Percentiles rank a stretch among this genome's conserved stretches.
phyloP scores from a whole-genome alignment of 2,888 invertebrate species.

The Sphaeridia pumilis region DNA sequence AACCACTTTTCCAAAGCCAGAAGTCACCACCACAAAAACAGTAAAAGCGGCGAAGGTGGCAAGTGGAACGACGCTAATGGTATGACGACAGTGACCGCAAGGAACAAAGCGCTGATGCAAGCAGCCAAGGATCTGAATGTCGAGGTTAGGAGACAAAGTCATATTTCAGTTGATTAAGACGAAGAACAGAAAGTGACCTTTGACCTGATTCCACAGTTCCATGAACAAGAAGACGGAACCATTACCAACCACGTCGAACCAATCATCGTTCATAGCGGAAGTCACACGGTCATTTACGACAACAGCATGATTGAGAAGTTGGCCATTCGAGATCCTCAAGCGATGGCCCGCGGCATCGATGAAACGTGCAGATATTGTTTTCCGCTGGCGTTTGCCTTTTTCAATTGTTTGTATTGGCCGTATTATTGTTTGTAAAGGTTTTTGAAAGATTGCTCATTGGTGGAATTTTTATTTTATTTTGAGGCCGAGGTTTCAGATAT shows the following conservation, averaged over 20 bases:
- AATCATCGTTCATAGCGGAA: slow-evolving; percentile 22
- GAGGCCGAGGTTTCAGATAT: too few relatives aligned
- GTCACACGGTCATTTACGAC: slow-evolving; percentile 10
- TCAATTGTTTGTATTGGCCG: slow-evolving; percentile 43
- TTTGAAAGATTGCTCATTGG: too few relatives aligned
- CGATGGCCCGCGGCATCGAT: slow-evolving; percentile 15
- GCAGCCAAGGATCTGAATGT: slow-evolving; percentile 4
- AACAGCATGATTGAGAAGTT: neutral
- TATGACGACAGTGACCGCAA: too few relatives aligned
- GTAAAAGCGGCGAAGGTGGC: slow-evolving; percentile 1
- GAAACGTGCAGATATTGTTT: slow-evolving; percentile 36
- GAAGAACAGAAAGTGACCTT: too few relatives aligned
- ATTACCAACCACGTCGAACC: slow-evolving; percentile 28
- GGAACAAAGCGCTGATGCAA: slow-evolving; percentile 15
- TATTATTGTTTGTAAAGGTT: too few relatives aligned
- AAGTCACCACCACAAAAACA: neutral
- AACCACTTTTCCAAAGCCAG: too few relatives aligned
- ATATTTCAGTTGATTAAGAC: too few relatives aligned
- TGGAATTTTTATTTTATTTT: too few relatives aligned
- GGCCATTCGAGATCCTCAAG: slow-evolving; percentile 1
- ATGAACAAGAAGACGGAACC: slow-evolving; percentile 17
- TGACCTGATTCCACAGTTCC: slow-evolving; percentile 1
- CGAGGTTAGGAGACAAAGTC: too few relatives aligned
- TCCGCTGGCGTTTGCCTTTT: slow-evolving; percentile 41
- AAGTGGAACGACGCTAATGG: slow-evolving; percentile 4